Evolutionary conservation across 2,113 vertebrate genomes (phyloP).

Genomic region (Himantopus leucocephalus): DNA sequence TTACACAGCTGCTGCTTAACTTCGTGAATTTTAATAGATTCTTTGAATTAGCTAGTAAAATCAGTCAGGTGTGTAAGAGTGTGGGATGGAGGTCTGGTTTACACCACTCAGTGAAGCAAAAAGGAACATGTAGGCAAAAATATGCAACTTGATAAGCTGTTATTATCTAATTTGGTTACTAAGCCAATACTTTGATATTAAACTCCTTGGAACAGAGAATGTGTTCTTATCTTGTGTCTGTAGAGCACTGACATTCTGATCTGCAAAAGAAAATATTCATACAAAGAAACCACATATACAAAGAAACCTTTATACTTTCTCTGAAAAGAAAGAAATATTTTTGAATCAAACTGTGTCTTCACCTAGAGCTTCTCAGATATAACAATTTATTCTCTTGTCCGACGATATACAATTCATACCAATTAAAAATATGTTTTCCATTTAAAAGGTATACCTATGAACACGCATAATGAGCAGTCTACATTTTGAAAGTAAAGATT

Average conservation of each 20-base stretch:
- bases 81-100: background rate
- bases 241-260: background rate
- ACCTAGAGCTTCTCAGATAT: background rate
- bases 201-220: background rate
- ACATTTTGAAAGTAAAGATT: background rate
- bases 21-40: conserved; percentile 47
- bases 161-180: background rate
- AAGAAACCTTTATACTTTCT: background rate
- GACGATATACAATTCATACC: background rate
- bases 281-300: background rate
- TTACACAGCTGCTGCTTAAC: conserved; percentile 47
- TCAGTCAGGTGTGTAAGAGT: background rate
- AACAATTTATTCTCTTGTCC: background rate
- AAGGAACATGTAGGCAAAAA: background rate
- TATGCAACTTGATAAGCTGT: background rate
- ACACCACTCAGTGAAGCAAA: background rate
- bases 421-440: background rate
- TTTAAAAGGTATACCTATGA: background rate
- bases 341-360: background rate
- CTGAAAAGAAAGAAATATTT: background rate
- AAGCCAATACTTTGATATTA: background rate
- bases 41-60: conserved; percentile 12
- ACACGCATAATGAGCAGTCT: background rate
- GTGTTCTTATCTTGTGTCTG: background rate
- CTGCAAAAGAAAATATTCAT: background rate